These are phyloP conservation scores for Pammene fasciana DNA, from an alignment of 2,888 invertebrate genomes.

Conservation along the genomic window DNA sequence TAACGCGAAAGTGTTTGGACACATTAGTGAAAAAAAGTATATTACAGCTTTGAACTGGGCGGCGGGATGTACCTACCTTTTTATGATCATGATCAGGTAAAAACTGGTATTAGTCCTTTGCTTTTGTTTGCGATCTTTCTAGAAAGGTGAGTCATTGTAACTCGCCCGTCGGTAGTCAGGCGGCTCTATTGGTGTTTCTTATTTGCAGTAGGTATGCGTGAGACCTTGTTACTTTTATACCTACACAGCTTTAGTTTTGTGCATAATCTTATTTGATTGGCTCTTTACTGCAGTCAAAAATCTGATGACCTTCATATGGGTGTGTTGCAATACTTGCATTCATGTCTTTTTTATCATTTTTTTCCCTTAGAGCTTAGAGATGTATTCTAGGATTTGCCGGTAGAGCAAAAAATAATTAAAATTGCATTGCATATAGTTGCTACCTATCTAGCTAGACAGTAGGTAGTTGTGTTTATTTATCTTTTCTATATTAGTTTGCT, in stretches of 20 bases:
- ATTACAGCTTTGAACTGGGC: conserved; percentile 7
- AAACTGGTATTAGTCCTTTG: conserved; percentile 10
- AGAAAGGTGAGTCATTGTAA: conserved; percentile 29
- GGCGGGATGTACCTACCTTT: conserved; percentile 13
- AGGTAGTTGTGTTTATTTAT: no score
- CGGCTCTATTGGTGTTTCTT: conserved; percentile 16
- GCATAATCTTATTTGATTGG: neutral
- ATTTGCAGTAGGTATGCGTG: neutral
- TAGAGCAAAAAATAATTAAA: no score
- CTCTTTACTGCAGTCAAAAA: conserved; percentile 7
- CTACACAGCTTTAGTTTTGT: conserved; percentile 1
- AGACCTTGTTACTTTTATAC: conserved; percentile 18
- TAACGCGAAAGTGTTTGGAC: conserved; percentile 12
- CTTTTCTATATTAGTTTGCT: no score
- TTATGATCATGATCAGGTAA: conserved; percentile 32
- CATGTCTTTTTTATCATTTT: neutral
- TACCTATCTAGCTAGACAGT: no score
- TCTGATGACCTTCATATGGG: conserved; percentile 1
- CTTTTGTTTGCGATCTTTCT: conserved; percentile 25
- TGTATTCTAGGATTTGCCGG: no score
- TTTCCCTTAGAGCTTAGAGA: no score
- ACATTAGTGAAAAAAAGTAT: conserved; percentile 11
- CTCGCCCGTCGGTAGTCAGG: neutral
- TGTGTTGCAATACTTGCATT: neutral
- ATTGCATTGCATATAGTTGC: no score